These are phyloP conservation scores for Silurus glanis DNA, from an alignment of 2,113 vertebrate genomes.

Conservation along the genomic window DNA sequence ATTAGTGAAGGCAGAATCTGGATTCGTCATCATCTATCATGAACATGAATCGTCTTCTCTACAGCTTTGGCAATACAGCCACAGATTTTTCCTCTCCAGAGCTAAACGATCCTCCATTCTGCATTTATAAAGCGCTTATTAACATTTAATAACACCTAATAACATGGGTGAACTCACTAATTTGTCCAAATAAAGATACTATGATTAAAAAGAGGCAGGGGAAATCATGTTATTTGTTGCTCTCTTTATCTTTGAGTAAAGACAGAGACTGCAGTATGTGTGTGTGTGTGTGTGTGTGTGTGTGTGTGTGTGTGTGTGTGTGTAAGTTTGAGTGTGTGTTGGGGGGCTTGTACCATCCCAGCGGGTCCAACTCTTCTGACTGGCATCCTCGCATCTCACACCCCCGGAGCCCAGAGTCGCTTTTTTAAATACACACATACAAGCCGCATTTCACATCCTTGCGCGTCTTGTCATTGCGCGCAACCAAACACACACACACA, in stretches of 20 bases:
- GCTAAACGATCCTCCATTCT: too few species aligned
- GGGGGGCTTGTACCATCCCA: conserved; percentile 37
- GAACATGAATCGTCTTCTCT: background rate
- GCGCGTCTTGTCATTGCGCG: background rate
- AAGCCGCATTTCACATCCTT: background rate
- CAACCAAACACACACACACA: background rate
- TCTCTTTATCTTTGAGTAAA: conserved; percentile 35
- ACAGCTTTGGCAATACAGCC: conserved; percentile 5
- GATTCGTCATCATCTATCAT: conserved; percentile 12
- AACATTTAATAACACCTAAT: background rate
- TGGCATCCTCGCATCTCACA: conserved; percentile 21
- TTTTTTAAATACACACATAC: background rate
- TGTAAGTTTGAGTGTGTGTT: conserved; percentile 3
- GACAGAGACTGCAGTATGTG: conserved; percentile 41
- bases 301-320: background rate
- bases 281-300: conserved; percentile 30
- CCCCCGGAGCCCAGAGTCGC: background rate
- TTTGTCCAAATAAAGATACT: background rate
- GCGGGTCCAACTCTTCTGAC: conserved; percentile 39
- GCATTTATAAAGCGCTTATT: background rate
- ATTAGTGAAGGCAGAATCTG: conserved; percentile 2
- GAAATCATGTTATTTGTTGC: background rate
- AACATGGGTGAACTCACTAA: background rate
- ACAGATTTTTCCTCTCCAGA: conserved; percentile 15
- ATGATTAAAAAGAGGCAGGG: background rate